Evolutionary conservation across 2,797 vertebrate species (phyloP).

Genomic region (Hafferia zeledoni): DNA sequence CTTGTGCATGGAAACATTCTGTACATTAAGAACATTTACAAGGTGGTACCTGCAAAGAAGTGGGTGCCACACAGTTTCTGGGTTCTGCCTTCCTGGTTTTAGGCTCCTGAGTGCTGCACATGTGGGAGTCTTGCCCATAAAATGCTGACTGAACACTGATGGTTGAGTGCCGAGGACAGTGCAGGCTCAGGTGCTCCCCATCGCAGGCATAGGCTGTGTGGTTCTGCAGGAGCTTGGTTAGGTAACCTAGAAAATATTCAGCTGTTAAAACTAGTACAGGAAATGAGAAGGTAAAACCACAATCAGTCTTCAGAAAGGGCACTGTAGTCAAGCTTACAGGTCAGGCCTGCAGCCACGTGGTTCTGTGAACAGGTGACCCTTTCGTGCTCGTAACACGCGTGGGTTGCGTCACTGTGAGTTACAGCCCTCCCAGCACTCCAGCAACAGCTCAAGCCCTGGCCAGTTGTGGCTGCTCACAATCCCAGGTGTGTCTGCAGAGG

Average conservation of each 20-base stretch:
- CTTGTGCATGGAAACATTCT: background rate
- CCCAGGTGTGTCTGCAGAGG: background rate
- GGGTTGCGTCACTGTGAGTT: background rate
- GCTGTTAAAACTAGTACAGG: constrained; percentile 68
- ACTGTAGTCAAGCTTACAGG: background rate
- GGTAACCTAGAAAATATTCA: constrained; percentile 86
- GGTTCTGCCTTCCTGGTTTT: constrained; percentile 63
- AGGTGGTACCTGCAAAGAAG: constrained; percentile 88
- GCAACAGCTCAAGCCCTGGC: background rate
- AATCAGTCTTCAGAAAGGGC: constrained; percentile 15
- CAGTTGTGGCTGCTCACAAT: background rate
- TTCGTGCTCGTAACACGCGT: background rate
- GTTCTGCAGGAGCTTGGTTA: constrained; percentile 92
- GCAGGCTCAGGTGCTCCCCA: constrained; percentile 86
- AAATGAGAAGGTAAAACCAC: constrained; percentile 22
- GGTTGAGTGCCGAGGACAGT: constrained; percentile 93
- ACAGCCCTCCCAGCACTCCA: background rate
- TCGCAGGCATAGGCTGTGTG: constrained; percentile 91
- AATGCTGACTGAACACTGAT: constrained; percentile 92
- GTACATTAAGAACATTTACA: background rate
- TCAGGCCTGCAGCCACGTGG: background rate
- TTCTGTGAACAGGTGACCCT: constrained; percentile 23
- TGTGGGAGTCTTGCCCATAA: constrained; percentile 82
- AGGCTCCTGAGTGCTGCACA: constrained; percentile 72
- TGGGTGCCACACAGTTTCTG: constrained; percentile 84